phyloP scores from a whole-genome alignment of 1,140 invertebrate genomes.

The Euborellia annulipes region DNA sequence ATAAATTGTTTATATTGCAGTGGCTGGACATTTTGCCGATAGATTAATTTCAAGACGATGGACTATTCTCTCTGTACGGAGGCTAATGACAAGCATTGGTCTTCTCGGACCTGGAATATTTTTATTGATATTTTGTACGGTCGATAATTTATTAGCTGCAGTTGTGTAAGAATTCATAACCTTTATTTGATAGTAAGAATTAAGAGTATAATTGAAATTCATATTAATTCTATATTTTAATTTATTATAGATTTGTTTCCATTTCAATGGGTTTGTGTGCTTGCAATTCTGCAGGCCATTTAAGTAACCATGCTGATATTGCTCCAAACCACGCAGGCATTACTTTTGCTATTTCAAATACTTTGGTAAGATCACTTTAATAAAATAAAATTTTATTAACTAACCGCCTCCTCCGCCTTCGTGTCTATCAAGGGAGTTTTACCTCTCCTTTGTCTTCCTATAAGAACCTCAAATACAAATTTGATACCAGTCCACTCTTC shows the following conservation, averaged over 20 bases:
- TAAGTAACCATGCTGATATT: constrained; percentile 66
- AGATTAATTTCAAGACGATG: constrained; percentile 44
- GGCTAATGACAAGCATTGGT: constrained; percentile 60
- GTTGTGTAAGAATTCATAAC: constrained; percentile 37
- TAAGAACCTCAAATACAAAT: too few species aligned
- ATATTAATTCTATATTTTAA: neutral
- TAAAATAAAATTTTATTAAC: too few species aligned
- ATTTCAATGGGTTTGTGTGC: constrained; percentile 64
- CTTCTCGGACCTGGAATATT: constrained; percentile 59
- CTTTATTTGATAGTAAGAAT: too few species aligned
- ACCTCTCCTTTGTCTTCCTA: too few species aligned
- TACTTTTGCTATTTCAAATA: constrained; percentile 68
- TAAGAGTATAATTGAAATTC: constrained; percentile 1
- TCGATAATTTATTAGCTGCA: constrained; percentile 52
- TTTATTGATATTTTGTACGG: constrained; percentile 53
- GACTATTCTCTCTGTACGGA: constrained; percentile 53
- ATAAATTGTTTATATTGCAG: too few species aligned
- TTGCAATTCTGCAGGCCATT: constrained; percentile 61
- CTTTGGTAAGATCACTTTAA: constrained; percentile 51
- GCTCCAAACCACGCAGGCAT: constrained; percentile 65
- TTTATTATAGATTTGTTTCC: constrained; percentile 43
- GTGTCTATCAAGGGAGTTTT: too few species aligned
- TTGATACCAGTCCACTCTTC: too few species aligned
- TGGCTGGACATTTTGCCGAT: constrained; percentile 57
- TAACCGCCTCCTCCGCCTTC: too few species aligned